Base-by-base conservation (phyloP, 1,140 invertebrate genomes). In the Conopomorpha cramerella region DNA sequence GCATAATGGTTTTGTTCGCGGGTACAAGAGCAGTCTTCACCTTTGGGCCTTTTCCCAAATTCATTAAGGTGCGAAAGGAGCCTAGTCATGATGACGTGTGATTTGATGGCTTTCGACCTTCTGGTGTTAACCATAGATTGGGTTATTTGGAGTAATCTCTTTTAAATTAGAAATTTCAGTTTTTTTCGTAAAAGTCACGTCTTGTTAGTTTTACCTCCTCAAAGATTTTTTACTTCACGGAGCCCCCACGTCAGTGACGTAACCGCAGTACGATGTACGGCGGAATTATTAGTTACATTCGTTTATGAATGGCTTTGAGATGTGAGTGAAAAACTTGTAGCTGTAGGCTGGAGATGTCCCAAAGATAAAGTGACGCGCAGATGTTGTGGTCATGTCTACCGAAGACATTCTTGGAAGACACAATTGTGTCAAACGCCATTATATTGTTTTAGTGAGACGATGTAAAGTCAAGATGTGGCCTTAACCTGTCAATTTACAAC, bases 1-100 rank as follows among this genome's bases (percentile, higher is more conserved):
- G 54, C 60, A 62, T 72, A 72, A 76, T 72, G 58, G 64, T 55
- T 68, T 70, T 59, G 65, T 67, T 68, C 56, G 55, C 62, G 64
- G 55, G 59, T 55, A 56, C 55, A 55, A 55, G 51, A 62, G 51
- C 47, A 51, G 47, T 42, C 46, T 48, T 54, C 49, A 46, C 39
- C 40, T 67, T 68, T 67, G 66, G 63, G 66, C 57, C 61, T 48
- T 41, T 44, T 28, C 40, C 33, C 43, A 55, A 48, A 52, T n/a
- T n/a, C n/a, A n/a, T 73, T 67, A 70, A 64, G 65, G 70, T 57
- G 51, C 46, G 58, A 52, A 70, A 67, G 70, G 46, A 52, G 59
- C 56, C 36, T 49, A 49, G 55, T 73, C 65, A 70, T 39, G 44
- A 45, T 67, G 65, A 67, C 51, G 48, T 49, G 43, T 51, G 47